Percentiles rank a stretch among this genome's conserved stretches.
These are phyloP conservation scores for Nothura maculosa DNA, from an alignment of 2,797 vertebrate genomes.

Conservation along the genomic window DNA sequence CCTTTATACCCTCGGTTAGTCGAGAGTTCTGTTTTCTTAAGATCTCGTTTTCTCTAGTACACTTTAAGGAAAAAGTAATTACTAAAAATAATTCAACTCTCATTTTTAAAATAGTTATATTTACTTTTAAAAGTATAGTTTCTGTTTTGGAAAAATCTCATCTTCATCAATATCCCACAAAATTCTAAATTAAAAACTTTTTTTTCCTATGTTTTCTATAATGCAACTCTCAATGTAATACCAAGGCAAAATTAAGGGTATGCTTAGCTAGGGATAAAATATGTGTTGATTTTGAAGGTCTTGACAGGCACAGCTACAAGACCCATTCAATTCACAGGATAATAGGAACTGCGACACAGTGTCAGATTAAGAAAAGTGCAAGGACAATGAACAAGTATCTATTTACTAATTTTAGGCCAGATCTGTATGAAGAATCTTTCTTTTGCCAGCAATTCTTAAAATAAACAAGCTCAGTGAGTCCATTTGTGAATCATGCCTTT, in stretches of 20 bases:
- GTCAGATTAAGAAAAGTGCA: not conserved
- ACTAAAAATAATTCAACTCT: not conserved
- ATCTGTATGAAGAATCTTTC: not conserved
- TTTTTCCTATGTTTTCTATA: not conserved
- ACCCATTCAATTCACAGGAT: not conserved
- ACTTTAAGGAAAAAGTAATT: slow-evolving; percentile 5
- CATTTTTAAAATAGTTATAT: not conserved
- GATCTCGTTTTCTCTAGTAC: not conserved
- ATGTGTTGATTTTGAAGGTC: not conserved
- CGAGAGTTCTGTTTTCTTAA: not conserved
- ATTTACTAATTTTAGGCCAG: not conserved
- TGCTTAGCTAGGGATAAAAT: not conserved
- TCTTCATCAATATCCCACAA: not conserved
- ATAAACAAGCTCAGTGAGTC: not conserved
- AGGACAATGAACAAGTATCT: not conserved
- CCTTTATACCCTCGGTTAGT: not conserved
- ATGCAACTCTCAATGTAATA: not conserved
- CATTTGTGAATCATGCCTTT: not conserved
- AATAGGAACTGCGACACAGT: not conserved
- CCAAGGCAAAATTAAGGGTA: not conserved
- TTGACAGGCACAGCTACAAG: not conserved
- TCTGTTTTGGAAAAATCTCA: not conserved
- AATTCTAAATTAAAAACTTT: not conserved
- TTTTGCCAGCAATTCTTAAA: not conserved
- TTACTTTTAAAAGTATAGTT: slow-evolving; percentile 2